These are phyloP conservation scores for Todus mexicanus DNA, from an alignment of 2,797 vertebrate genomes.

Conservation along the genomic window DNA sequence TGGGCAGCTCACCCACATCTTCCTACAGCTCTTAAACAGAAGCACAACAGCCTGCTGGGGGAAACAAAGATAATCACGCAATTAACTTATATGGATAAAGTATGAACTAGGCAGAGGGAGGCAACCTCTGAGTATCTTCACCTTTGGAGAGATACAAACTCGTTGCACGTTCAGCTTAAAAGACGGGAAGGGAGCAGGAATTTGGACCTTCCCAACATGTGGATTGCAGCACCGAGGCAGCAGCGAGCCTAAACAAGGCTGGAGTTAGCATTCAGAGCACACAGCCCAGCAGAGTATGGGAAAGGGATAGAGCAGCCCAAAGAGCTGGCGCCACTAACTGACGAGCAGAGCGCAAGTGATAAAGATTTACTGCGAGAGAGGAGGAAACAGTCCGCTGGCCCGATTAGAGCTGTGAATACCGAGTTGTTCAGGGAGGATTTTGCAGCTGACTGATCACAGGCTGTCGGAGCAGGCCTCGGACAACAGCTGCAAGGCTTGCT, in stretches of 20 bases:
- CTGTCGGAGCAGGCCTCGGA: constrained; percentile 77
- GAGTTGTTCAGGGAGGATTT: constrained; percentile 84
- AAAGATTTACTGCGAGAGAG: constrained; percentile 82
- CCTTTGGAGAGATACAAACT: neutral
- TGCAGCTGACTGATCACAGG: constrained; percentile 86
- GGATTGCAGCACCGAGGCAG: neutral
- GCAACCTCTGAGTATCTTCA: neutral
- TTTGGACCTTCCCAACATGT: neutral
- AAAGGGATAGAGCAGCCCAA: constrained; percentile 70
- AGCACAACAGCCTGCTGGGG: neutral
- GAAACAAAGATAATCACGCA: neutral
- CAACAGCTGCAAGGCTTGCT: constrained; percentile 86
- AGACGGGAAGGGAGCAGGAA: neutral
- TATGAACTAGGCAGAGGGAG: neutral
- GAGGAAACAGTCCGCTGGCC: constrained; percentile 75
- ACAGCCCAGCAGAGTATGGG: constrained; percentile 61
- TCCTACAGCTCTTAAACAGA: neutral
- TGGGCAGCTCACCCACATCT: constrained; percentile 16
- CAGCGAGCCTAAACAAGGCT: constrained; percentile 3
- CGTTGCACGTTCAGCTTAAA: neutral
- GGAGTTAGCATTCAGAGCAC: constrained; percentile 70
- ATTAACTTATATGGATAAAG: constrained; percentile 17
- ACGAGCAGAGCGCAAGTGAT: constrained; percentile 74
- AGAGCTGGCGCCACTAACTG: constrained; percentile 78
- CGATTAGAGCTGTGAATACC: constrained; percentile 79